Evolutionary conservation across 2,797 vertebrate species (phyloP).

Genomic region (Craterocephalus amniculus): DNA sequence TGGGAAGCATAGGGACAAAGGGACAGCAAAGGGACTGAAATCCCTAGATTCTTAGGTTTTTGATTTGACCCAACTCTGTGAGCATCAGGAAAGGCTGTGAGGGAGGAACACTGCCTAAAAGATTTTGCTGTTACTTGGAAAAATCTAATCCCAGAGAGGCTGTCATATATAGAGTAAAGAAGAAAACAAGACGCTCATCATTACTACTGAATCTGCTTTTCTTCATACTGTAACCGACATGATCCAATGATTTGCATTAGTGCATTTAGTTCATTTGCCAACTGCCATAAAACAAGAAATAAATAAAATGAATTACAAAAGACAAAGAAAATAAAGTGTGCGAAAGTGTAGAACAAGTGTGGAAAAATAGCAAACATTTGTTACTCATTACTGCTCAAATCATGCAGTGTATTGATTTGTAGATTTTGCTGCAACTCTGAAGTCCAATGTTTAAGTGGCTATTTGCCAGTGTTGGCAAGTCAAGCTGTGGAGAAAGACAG

Average conservation of each 20-base stretch:
- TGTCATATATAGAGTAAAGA: no score
- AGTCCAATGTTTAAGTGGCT: conserved; percentile 41
- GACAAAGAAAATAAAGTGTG: not conserved
- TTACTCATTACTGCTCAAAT: conserved; percentile 22
- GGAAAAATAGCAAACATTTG: not conserved
- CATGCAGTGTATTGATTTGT: conserved; percentile 47
- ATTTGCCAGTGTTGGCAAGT: not conserved
- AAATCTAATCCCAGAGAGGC: no score
- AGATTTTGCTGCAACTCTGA: conserved; percentile 36
- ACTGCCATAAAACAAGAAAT: not conserved
- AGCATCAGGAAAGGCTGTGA: no score
- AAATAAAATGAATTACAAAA: not conserved
- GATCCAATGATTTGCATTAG: not conserved
- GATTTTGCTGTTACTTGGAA: no score
- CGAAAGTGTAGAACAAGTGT: not conserved
- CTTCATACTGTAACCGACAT: not conserved
- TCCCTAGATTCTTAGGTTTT: no score
- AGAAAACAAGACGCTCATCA: no score
- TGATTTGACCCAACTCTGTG: no score
- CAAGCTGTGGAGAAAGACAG: conserved; percentile 8
- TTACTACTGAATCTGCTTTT: no score
- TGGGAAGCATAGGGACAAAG: no score
- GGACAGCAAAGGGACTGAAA: no score
- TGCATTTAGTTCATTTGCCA: not conserved
- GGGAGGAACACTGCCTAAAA: no score